These are phyloP conservation scores for Thymelicus sylvestris DNA, from an alignment of 2,888 invertebrate genomes.

Conservation along the genomic window DNA sequence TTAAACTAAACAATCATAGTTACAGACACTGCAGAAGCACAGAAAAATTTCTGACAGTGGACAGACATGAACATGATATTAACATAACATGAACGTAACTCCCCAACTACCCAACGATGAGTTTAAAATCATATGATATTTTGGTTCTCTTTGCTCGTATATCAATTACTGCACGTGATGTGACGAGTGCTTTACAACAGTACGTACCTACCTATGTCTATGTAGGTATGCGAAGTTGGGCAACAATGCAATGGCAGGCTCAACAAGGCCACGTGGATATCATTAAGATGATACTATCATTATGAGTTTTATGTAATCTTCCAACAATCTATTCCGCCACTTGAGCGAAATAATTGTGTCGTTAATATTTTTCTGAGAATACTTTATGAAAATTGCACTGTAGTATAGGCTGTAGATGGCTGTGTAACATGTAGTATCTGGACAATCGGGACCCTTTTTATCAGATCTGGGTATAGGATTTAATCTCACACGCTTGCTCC, in stretches of 20 bases:
- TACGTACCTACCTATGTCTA: conserved; percentile 33
- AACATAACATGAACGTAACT: too few species aligned
- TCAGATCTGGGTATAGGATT: too few species aligned
- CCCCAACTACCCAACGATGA: too few species aligned
- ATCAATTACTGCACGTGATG: not conserved
- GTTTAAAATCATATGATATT: not conserved
- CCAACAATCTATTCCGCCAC: conserved; percentile 28
- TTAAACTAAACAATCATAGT: too few species aligned
- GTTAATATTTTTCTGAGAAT: conserved; percentile 10
- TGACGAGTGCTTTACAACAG: conserved; percentile 2
- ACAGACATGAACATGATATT: too few species aligned
- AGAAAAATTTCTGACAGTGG: too few species aligned
- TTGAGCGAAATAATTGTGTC: conserved; percentile 10
- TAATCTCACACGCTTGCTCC: too few species aligned
- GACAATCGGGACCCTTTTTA: too few species aligned
- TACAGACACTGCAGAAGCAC: too few species aligned
- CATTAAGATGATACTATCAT: conserved; percentile 63
- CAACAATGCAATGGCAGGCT: conserved; percentile 69
- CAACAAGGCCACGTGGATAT: conserved; percentile 56
- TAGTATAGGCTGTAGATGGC: not conserved
- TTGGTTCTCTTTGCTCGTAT: not conserved
- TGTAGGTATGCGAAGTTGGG: conserved; percentile 58
- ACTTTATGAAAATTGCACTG: not conserved
- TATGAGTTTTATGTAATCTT: conserved; percentile 41
- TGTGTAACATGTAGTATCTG: too few species aligned